A percentile compares a stretch with the other conserved stretches of the same genome.
These are phyloP conservation scores for Drosophila eugracilis DNA, from an alignment of 1,140 invertebrate genomes.

Conservation along the genomic window DNA sequence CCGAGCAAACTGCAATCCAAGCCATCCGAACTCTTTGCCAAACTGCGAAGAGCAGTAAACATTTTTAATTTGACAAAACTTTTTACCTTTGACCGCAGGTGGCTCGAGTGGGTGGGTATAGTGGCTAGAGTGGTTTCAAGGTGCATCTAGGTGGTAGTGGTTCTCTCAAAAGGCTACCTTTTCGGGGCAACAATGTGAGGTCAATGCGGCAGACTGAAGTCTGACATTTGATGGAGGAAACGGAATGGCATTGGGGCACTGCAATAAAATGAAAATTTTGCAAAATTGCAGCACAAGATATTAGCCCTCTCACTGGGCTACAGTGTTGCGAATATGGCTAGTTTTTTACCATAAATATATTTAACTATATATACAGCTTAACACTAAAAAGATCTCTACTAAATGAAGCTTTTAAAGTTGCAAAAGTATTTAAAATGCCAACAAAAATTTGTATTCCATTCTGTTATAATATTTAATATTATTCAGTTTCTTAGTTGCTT, in stretches of 20 bases:
- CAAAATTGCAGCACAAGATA: slow-evolving; percentile 59
- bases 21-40: slow-evolving; percentile 32
- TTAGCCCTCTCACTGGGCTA: slow-evolving; percentile 16
- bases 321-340: slow-evolving; percentile 21
- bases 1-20: slow-evolving; percentile 57
- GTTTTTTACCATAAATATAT: neutral
- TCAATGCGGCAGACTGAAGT: slow-evolving; percentile 67
- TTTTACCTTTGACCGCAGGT: slow-evolving; percentile 80
- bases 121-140: slow-evolving; percentile 8
- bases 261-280: slow-evolving; percentile 67
- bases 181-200: slow-evolving; percentile 69
- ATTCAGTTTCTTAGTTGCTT: neutral
- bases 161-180: too few species aligned
- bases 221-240: slow-evolving; percentile 35
- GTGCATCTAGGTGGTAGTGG: neutral
- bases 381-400: too few species aligned
- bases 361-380: neutral
- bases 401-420: too few species aligned
- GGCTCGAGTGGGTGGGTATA: slow-evolving; percentile 3
- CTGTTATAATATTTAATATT: too few species aligned
- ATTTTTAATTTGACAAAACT: slow-evolving; percentile 83
- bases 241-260: neutral
- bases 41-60: slow-evolving; percentile 73
- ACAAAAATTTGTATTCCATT: too few species aligned
- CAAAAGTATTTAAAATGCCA: too few species aligned